These are phyloP conservation scores for Zophobas morio DNA, from an alignment of 1,140 invertebrate species.

Conservation along the genomic window DNA sequence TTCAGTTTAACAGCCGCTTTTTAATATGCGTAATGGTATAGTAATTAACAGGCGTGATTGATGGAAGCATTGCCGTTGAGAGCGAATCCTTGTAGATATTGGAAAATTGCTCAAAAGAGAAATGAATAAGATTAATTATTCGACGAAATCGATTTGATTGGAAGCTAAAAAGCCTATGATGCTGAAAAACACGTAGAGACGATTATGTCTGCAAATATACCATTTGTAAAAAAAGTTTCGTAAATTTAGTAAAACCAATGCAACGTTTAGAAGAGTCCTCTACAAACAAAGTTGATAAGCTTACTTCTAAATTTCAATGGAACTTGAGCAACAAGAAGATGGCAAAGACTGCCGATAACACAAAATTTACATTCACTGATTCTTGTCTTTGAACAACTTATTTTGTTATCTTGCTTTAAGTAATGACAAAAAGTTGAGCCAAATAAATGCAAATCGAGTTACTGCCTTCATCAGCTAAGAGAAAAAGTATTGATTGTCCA, in stretches of 20 bases:
- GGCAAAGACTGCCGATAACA: constrained; percentile 39
- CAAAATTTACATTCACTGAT: constrained; percentile 44
- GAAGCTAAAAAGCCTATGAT: constrained; percentile 14
- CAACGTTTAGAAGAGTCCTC: constrained; percentile 6
- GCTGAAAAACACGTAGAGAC: constrained; percentile 4
- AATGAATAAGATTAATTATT: constrained; percentile 43
- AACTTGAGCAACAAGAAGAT: constrained; percentile 41
- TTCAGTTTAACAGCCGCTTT: constrained; percentile 33
- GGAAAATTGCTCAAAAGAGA: constrained; percentile 40
- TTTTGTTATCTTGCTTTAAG: constrained; percentile 35
- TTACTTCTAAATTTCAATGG: constrained; percentile 30
- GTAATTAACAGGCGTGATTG: constrained; percentile 36
- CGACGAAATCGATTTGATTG: constrained; percentile 28
- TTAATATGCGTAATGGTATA: constrained; percentile 38
- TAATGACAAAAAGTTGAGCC: constrained; percentile 45
- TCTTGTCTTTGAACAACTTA: constrained; percentile 47
- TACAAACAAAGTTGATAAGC: constrained; percentile 29
- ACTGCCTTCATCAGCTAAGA: constrained; percentile 41
- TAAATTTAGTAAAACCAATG: constrained; percentile 25
- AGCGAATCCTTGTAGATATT: constrained; percentile 41
- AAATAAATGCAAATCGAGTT: constrained; percentile 44
- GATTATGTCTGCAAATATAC: constrained; percentile 10
- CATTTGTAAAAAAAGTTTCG: constrained; percentile 5
- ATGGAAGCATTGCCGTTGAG: constrained; percentile 33
- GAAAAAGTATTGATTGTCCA: constrained; percentile 37